A percentile compares a stretch with the other conserved stretches of the same genome.
These are phyloP conservation scores for Siphamia tubifer DNA, from an alignment of 2,113 vertebrate genomes.

Conservation along the genomic window DNA sequence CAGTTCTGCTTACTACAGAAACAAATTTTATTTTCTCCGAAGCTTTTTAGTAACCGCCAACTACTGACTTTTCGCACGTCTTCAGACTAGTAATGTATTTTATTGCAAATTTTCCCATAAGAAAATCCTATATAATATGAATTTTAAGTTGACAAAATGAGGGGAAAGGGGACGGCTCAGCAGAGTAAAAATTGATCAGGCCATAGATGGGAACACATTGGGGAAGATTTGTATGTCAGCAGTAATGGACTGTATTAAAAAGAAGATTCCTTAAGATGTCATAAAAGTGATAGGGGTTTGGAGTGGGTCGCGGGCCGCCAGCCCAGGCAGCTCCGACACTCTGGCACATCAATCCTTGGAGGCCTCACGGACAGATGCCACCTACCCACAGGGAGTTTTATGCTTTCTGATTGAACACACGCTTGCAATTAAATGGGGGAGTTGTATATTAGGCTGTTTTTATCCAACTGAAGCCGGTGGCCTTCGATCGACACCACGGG, in stretches of 20 bases:
- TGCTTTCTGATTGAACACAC: conserved; percentile 79
- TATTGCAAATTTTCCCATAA: conserved; percentile 93
- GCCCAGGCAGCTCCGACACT: conserved; percentile 40
- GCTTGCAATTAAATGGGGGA: conserved; percentile 70
- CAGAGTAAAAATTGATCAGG: conserved; percentile 99
- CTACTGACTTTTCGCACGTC: conserved; percentile 86
- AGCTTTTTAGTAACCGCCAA: conserved; percentile 90
- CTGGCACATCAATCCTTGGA: conserved; percentile 76
- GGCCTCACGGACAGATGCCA: conserved; percentile 73
- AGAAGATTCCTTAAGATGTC: conserved; percentile 96
- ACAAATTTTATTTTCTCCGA: conserved; percentile 96
- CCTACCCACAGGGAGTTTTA: conserved; percentile 69
- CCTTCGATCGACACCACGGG: conserved; percentile 54
- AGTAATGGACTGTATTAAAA: conserved; percentile 99
- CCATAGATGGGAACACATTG: conserved; percentile 90
- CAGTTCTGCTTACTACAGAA: conserved; percentile 99
- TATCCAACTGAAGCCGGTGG: conserved; percentile 40
- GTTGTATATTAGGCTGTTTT: conserved; percentile 75
- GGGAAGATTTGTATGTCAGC: conserved; percentile 99
- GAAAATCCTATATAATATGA: conserved; percentile 95
- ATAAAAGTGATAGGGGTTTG: conserved; percentile 80
- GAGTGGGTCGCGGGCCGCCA: conserved; percentile 41
- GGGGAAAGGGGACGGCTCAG: conserved; percentile 92
- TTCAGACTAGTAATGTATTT: conserved; percentile 88
- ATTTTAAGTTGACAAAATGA: conserved; percentile 98